Conservation (phyloP, 2,797 vertebrate species). For the Garrulus glandarius region DNA sequence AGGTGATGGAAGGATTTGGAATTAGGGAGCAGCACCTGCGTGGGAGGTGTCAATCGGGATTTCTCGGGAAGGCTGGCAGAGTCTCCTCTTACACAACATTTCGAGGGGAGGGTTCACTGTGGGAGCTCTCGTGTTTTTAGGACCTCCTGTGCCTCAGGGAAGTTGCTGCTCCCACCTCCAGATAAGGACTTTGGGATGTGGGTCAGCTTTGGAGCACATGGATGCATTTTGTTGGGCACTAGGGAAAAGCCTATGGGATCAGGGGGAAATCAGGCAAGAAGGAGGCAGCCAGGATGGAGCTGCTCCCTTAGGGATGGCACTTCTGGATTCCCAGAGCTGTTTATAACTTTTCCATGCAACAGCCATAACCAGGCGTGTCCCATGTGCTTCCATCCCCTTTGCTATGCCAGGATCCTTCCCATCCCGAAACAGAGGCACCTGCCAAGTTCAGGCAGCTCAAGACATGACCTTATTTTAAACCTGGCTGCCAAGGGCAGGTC, state of each 20-base stretch:
- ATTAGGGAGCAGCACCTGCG: background rate
- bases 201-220: background rate
- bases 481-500: background rate
- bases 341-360: background rate
- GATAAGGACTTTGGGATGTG: background rate
- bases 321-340: background rate
- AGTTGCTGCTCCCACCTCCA: background rate
- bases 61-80: background rate
- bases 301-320: background rate
- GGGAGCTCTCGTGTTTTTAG: background rate
- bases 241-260: background rate
- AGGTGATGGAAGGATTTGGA: background rate
- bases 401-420: background rate
- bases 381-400: fast-evolving
- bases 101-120: background rate
- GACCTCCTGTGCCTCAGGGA: background rate
- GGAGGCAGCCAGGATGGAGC: background rate
- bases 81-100: background rate
- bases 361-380: background rate
- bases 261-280: background rate
- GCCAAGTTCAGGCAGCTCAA: background rate
- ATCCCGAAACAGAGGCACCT: background rate
- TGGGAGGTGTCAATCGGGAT: background rate
- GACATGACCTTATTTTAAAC: background rate
- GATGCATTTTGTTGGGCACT: background rate